Percentiles rank a stretch among this genome's conserved stretches.
phyloP scores from a whole-genome alignment of 2,113 vertebrate species.

The Microtus ochrogaster region DNA sequence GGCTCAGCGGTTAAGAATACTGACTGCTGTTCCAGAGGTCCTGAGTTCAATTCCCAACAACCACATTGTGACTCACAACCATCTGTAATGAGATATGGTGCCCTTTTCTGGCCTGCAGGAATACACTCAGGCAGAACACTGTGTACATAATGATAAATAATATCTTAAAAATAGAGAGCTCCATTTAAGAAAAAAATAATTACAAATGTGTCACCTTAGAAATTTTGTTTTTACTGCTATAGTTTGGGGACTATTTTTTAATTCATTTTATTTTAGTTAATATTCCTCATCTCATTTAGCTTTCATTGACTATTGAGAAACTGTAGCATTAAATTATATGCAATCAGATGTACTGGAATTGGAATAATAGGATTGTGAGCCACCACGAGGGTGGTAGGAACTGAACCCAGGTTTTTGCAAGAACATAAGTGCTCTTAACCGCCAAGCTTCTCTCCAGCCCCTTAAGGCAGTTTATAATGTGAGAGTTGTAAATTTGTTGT shows the following conservation, averaged over 20 bases:
- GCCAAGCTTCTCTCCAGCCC: neutral
- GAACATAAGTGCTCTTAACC: neutral
- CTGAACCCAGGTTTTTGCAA: neutral
- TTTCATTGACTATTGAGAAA: conserved; percentile 13
- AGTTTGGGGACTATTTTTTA: neutral
- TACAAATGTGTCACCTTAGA: neutral
- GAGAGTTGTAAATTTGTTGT: conserved; percentile 4
- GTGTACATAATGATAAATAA: too few relatives aligned
- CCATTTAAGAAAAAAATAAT: too few relatives aligned
- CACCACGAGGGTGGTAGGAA: neutral
- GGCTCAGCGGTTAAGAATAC: too few relatives aligned
- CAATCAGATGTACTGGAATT: neutral
- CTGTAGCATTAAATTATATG: neutral
- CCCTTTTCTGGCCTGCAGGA: too few relatives aligned
- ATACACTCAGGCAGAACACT: too few relatives aligned
- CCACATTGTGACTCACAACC: too few relatives aligned
- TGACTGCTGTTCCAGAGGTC: too few relatives aligned
- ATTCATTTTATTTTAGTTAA: neutral
- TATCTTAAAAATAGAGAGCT: too few relatives aligned
- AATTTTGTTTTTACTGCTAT: conserved; percentile 35
- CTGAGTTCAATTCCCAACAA: too few relatives aligned
- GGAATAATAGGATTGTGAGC: neutral
- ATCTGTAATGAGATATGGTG: too few relatives aligned
- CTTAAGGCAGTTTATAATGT: conserved; percentile 45
- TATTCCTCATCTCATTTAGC: conserved; percentile 18